These are phyloP conservation scores for Trichopoda pennipes DNA, from an alignment of 2,888 invertebrate species.

Conservation along the genomic window DNA sequence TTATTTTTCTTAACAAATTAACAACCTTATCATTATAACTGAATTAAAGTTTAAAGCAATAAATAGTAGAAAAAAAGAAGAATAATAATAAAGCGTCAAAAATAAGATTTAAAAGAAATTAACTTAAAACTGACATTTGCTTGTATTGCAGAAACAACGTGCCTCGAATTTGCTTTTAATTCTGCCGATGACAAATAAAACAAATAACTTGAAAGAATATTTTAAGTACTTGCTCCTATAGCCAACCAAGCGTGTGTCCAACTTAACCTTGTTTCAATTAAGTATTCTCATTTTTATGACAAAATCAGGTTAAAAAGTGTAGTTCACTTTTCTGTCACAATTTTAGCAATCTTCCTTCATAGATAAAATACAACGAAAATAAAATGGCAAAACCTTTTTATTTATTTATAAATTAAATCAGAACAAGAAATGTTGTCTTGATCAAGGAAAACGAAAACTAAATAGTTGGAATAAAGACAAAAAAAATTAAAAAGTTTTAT, in stretches of 20 bases:
- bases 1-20: neutral
- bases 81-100: neutral
- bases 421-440: slow-evolving; percentile 21
- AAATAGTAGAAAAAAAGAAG: no score
- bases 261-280: slow-evolving; percentile 24
- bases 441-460: slow-evolving; percentile 17
- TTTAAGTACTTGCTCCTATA: neutral
- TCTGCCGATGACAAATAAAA: slow-evolving; percentile 9
- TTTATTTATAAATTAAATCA: slow-evolving; percentile 62
- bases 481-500: slow-evolving; percentile 36
- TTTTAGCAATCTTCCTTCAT: neutral
- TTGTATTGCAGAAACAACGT: slow-evolving; percentile 17
- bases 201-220: neutral
- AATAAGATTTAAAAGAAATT: slow-evolving; percentile 23
- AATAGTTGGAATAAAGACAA: slow-evolving; percentile 3
- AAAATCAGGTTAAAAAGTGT: neutral
- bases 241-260: slow-evolving; percentile 4
- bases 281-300: slow-evolving; percentile 12
- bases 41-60: neutral
- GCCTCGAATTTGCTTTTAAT: slow-evolving; percentile 29
- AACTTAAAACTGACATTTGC: slow-evolving; percentile 26
- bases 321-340: neutral
- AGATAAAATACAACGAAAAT: neutral
- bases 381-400: slow-evolving; percentile 45
- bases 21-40: neutral